Conservation (phyloP, 2,797 vertebrate species). For the Characodon lateralis region DNA sequence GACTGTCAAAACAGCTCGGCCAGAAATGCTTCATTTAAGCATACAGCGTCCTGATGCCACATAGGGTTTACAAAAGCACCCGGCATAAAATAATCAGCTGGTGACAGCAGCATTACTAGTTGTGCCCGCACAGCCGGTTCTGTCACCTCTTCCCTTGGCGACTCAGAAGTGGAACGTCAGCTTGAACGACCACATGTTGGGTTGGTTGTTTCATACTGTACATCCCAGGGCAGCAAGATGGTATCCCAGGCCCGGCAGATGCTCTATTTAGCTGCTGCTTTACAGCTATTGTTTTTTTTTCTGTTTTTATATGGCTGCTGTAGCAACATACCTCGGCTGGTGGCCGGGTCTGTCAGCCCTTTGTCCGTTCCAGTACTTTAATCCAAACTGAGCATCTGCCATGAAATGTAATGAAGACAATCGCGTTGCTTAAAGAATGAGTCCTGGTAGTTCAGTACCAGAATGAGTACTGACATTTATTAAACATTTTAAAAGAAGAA, state of each 20-base stretch:
- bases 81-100: not conserved
- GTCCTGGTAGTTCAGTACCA: not conserved
- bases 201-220: not conserved
- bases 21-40: not conserved
- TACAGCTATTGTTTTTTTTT: not conserved
- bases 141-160: not conserved
- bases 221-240: not conserved
- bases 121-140: not conserved
- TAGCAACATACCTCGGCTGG: not conserved
- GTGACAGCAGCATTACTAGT: not conserved
- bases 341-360: too few relatives aligned
- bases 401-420: not conserved
- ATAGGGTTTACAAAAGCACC: not conserved
- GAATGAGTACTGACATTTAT: slow-evolving; percentile 1
- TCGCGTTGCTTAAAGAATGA: not conserved
- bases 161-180: not conserved
- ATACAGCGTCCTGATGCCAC: not conserved
- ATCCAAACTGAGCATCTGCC: not conserved
- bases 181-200: not conserved
- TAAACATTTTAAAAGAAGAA: not conserved
- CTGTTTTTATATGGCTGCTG: not conserved
- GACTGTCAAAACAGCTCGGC: not conserved
- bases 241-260: not conserved
- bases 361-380: too few relatives aligned
- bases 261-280: too few relatives aligned